Percentiles rank a stretch among this genome's conserved stretches.
These are phyloP conservation scores for Potamarius usumacintae DNA, from an alignment of 2,113 vertebrate species.

Conservation along the genomic window DNA sequence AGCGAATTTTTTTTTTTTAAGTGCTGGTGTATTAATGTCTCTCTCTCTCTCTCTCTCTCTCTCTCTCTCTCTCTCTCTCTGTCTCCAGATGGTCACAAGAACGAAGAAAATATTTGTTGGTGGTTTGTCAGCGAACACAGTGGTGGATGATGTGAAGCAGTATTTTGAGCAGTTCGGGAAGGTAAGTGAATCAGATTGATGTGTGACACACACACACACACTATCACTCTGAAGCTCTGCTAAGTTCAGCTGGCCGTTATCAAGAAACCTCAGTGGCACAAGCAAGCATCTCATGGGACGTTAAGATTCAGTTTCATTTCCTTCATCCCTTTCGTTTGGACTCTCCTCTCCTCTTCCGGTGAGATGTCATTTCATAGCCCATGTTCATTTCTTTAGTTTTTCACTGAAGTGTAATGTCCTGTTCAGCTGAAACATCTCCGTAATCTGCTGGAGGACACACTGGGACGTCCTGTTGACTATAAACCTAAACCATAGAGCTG, in stretches of 20 bases:
- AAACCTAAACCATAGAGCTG: background rate
- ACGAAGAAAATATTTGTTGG: constrained; percentile 99
- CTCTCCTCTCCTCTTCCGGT: background rate
- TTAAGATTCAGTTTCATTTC: background rate
- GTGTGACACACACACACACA: constrained; percentile 6
- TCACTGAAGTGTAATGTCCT: background rate
- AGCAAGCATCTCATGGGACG: background rate
- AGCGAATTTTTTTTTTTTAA: background rate
- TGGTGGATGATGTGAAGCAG: constrained; percentile 99
- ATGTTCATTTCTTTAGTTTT: background rate
- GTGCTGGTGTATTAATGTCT: constrained; percentile 13
- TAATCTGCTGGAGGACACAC: background rate
- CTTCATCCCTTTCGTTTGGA: background rate
- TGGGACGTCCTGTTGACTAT: background rate
- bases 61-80: constrained; percentile 59
- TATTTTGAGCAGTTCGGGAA: constrained; percentile 99
- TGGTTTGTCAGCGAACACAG: constrained; percentile 96
- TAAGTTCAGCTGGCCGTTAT: background rate
- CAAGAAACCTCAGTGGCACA: background rate
- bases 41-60: constrained; percentile 24
- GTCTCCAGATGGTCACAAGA: constrained; percentile 98
- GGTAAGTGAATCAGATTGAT: constrained; percentile 71
- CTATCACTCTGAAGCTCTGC: background rate
- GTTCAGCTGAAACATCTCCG: no score
- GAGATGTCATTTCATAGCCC: background rate